Base-by-base conservation (phyloP, 1,140 invertebrate species). In the Batillaria attramentaria region DNA sequence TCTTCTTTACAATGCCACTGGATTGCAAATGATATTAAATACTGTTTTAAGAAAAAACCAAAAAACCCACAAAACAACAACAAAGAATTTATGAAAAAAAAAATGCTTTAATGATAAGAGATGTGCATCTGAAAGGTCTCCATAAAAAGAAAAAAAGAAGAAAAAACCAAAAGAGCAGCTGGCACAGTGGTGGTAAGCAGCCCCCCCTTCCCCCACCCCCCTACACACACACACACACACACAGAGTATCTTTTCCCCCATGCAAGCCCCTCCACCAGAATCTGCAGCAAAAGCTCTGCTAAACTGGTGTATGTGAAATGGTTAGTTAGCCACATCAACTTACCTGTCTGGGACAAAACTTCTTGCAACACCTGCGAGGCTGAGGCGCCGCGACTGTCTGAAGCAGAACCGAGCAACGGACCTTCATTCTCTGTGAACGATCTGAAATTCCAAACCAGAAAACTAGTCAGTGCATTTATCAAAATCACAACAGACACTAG, bases 401-500 rank as follows among this genome's bases (percentile, higher is more conserved):
- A 77, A 5, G 35, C 82, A 35, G 81, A 84, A 73, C 77, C 85
- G 62, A 83, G 77, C 10, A 91, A 79, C 1, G 90, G 90, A 31
- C 90, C 90, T 37, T 82, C 82, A 84, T 90, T 91, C 0, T 89
- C 87, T 62, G 85, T 72, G 75, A 91, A 91, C 31, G 57, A 39
- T 41, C 85, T 87, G 70, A 28, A 78, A 62, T 24, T 42, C n/a
- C 75, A 72, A 31, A 79, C 35, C 65, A 28, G 33, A 68, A 70
- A 5, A 77, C 62, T 24, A 24, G 31, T 75, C 46, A 10, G 46
- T 50, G 46, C 10, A 10, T 13, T 50, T 50, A 24, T 50, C 46
- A 13, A 13, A 10, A 50, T 50, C 10, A 13, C 46, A 50, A 50
- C 10, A 24, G 46, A 50, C 24, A 10, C 10, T 50, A 50, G 24